Base-by-base conservation (phyloP, 2,888 invertebrate species). In the Agrochola macilenta region DNA sequence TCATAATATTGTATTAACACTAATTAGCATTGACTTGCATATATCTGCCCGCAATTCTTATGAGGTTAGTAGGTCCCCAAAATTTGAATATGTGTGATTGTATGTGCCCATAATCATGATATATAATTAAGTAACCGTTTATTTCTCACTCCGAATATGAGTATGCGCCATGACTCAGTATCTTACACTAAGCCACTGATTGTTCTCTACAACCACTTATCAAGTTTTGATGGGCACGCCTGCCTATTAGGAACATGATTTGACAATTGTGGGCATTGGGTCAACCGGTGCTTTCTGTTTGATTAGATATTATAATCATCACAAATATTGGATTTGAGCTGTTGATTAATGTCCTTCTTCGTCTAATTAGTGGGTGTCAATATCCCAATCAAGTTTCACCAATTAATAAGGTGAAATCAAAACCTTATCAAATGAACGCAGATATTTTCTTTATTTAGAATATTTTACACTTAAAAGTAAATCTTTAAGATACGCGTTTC, bases 211-310 rank as follows among this genome's bases (percentile, higher is more conserved):
- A 30, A 73, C 76, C 72, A 78, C 74, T 84, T 84, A 80, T 69
- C 75, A 75, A 66, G 81, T 80, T 72, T 52, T 82, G 76, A 78
- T 86, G 87, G 83, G 74, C 83, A 74, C 69, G 79, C 76, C 70
- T 76, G 81, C 79, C 78, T 82, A 89, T 95, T 94, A 93, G 89
- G 89, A 91, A 87, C 92, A 91, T 95, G 93, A 95, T 93, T 96
- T 92, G 94, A 93, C 93, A 91, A 92, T 77, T 89, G 86, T 83
- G 75, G 76, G 79, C 90, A 90, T 84, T 91, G 81, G 92, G 92
- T 92, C 93, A 91, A 81, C 87, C 79, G 83, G 83, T 84, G 88
- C 92, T 93, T 93, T 93, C 92, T 92, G 88, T 87, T 88, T 89
- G 82, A 88, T 81, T 79, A 61, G 58, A 64, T 76, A 64, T 76